Base-by-base conservation (phyloP, 2,888 invertebrate species). In the Parelbella ahira region DNA sequence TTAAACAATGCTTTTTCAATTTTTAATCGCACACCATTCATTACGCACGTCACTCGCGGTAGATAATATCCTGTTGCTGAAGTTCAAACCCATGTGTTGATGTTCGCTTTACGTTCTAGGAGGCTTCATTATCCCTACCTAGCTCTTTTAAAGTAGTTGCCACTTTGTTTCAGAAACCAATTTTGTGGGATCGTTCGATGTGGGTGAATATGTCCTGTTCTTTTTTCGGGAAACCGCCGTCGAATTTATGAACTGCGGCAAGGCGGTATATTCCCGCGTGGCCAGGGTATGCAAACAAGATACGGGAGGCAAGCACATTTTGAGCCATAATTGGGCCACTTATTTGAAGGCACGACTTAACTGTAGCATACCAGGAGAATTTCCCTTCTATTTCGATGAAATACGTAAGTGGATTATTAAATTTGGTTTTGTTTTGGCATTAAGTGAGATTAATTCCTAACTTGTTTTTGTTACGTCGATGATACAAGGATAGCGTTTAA, bases 301-400 rank as follows among this genome's bases (percentile, higher is more conserved):
- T 71, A 90, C 88, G 24, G 92, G 92, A 9, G 92, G 92, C 44
- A 90, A 90, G 62, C 90, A 90, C 57, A 89, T 91, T 58, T 82
- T 91, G 50, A 89, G 84, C 58, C 90, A 91, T 63, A 91, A 91
- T 64, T 92, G 92, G 91, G 90, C 90, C 51, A 91, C 91, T 29
- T 92, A 90, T 67, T 74, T 92, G 52, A 92, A 92, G 74, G 92
- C 91, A 11, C 78, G 92, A 27, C 88, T 92, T 49, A 92, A 92
- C 68, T 92, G 92, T 67, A 92, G 91, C 54, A 89, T 92, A 63
- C 92, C 93, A 20, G 93, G 93, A 54, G 92, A 92, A 58, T 92
- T 91, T 60, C 93, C 93, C 0, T 93, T 93, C 77, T 92, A 93
- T 72, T 93, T 93, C 72, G 91, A 93, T 72, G 92, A 92, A 86